Conservation (phyloP, 30 jellyfish, hydroid and myxozoan genomes). For the Catostylus mosaicus region DNA sequence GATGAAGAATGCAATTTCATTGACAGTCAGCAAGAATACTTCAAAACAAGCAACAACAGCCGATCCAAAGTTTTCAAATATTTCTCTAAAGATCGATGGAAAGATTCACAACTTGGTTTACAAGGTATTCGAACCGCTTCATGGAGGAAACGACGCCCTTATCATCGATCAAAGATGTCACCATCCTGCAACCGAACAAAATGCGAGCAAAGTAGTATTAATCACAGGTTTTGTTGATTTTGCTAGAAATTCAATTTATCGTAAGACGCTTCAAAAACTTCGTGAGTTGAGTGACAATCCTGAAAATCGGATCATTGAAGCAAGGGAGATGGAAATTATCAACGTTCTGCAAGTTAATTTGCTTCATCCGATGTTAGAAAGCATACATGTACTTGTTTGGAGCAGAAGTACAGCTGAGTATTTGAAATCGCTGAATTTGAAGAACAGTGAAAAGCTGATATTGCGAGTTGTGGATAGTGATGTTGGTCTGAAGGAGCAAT, state of each 20-base stretch:
- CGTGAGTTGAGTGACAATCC: background rate
- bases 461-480: slow-evolving; percentile 5
- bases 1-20: too few species aligned
- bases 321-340: slow-evolving; percentile 33
- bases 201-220: background rate
- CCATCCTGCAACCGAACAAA: background rate
- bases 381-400: slow-evolving; percentile 23
- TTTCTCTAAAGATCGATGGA: background rate
- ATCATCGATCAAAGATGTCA: background rate
- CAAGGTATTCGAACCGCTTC: background rate
- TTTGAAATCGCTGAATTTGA: slow-evolving; percentile 13
- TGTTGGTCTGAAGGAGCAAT: slow-evolving; percentile 13
- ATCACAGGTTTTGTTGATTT: slow-evolving; percentile 20
- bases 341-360: slow-evolving; percentile 20
- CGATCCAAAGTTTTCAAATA: too few species aligned
- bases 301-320: background rate
- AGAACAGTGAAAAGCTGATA: slow-evolving; percentile 21
- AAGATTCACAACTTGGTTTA: background rate
- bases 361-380: background rate
- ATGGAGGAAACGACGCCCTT: background rate
- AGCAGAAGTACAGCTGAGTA: slow-evolving; percentile 7
- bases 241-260: background rate
- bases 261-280: slow-evolving; percentile 10
- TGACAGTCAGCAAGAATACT: too few species aligned
- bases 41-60: too few species aligned